Percentiles rank a stretch among this genome's conserved stretches.
These are phyloP conservation scores for Pomacea canaliculata DNA, from an alignment of 2,888 invertebrate genomes.

Conservation along the genomic window DNA sequence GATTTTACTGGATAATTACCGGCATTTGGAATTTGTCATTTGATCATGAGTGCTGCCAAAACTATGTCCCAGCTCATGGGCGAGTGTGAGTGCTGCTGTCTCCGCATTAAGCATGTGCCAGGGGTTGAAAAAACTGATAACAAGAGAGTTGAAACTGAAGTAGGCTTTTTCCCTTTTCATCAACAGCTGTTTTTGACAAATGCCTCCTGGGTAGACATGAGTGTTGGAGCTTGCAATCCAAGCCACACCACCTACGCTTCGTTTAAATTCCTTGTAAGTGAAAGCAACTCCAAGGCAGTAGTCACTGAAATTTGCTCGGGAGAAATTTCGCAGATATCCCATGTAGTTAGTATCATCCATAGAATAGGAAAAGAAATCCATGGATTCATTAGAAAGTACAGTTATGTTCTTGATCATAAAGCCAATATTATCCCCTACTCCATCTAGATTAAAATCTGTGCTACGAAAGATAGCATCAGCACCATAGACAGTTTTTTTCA, in stretches of 20 bases:
- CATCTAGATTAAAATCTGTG: conserved; percentile 64
- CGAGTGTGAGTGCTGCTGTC: conserved; percentile 42
- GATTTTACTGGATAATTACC: background rate
- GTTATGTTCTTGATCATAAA: conserved; percentile 53
- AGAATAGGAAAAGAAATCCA: conserved; percentile 31
- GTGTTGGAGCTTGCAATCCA: conserved; percentile 52
- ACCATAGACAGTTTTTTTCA: conserved; percentile 52
- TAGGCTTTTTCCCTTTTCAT: conserved; percentile 8
- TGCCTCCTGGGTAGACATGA: conserved; percentile 50
- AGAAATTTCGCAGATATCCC: conserved; percentile 50
- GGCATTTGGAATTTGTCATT: conserved; percentile 29
- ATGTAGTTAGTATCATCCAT: conserved; percentile 30
- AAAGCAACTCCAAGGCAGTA: conserved; percentile 55
- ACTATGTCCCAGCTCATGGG: conserved; percentile 62
- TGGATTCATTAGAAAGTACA: conserved; percentile 26
- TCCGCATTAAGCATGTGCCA: conserved; percentile 36
- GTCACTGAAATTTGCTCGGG: conserved; percentile 44
- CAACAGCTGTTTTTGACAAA: conserved; percentile 47
- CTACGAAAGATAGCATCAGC: conserved; percentile 59
- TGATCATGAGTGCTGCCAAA: conserved; percentile 61
- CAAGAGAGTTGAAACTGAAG: conserved; percentile 53
- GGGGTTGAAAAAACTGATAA: conserved; percentile 44
- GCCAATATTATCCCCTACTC: conserved; percentile 60
- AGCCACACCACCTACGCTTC: conserved; percentile 54
- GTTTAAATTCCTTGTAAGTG: conserved; percentile 50